Evolutionary conservation across 2,797 vertebrate genomes (phyloP).

Genomic region (Eulemur mongoz): DNA sequence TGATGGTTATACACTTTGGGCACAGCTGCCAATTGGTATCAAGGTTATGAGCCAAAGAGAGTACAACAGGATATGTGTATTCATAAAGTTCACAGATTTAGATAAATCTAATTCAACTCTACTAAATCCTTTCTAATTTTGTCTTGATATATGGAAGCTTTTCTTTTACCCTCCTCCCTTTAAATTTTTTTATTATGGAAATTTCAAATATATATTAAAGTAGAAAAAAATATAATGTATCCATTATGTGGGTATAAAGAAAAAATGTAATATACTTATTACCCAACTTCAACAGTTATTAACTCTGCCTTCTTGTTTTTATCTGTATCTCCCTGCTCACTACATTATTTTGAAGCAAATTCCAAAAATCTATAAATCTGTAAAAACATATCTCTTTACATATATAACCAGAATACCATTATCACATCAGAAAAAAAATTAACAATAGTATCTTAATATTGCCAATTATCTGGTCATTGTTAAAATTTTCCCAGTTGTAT

Average conservation of each 20-base stretch:
- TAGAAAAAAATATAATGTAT: neutral
- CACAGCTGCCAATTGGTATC: neutral
- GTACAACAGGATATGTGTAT: neutral
- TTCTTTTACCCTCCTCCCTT: neutral
- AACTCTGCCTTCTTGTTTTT: neutral
- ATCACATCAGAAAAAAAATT: neutral
- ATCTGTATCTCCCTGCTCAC: neutral
- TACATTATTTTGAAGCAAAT: neutral
- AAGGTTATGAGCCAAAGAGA: neutral
- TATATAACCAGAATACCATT: neutral
- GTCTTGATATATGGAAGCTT: neutral
- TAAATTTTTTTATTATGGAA: neutral
- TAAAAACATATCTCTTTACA: neutral
- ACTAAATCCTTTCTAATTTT: neutral
- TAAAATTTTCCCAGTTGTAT: neutral
- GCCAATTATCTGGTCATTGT: neutral
- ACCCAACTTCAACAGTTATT: neutral
- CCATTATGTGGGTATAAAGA: neutral
- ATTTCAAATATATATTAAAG: neutral
- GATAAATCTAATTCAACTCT: neutral
- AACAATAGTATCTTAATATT: neutral
- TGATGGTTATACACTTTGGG: neutral
- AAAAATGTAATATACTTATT: neutral
- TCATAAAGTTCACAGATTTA: neutral
- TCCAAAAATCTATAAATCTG: neutral